Conservation (phyloP, 2,797 vertebrate genomes). For the Ispidina picta region DNA sequence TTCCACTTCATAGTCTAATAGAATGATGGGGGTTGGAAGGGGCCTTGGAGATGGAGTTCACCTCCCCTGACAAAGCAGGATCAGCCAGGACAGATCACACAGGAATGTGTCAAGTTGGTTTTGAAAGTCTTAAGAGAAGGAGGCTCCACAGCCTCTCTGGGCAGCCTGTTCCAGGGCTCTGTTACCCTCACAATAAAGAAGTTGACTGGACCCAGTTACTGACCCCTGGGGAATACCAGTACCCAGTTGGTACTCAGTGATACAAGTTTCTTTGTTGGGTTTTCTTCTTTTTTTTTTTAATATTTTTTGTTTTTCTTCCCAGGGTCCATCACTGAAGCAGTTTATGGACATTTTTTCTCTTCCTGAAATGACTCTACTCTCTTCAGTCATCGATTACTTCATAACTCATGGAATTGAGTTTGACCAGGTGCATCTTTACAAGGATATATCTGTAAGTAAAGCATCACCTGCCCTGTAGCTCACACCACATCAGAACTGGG, state of each 20-base stretch:
- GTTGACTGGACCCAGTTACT: too few species aligned
- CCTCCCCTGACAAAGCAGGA: too few species aligned
- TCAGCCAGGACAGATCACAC: too few species aligned
- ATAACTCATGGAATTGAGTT: constrained; percentile 81
- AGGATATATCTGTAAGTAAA: constrained; percentile 81
- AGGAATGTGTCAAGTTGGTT: too few species aligned
- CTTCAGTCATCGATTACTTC: constrained; percentile 84
- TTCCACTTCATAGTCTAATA: background rate
- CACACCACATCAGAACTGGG: background rate
- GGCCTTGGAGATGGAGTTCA: too few species aligned
- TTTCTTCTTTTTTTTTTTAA: background rate
- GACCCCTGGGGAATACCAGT: too few species aligned
- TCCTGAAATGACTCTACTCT: constrained; percentile 83
- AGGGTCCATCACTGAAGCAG: constrained; percentile 85
- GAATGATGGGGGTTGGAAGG: too few species aligned
- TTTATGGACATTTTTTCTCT: constrained; percentile 87
- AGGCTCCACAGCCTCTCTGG: too few species aligned
- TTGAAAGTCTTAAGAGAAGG: too few species aligned
- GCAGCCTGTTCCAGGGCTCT: too few species aligned
- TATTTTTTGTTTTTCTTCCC: background rate
- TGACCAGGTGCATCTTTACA: constrained; percentile 84
- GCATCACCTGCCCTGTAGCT: background rate
- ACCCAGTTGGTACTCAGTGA: background rate
- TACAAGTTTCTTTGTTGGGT: background rate
- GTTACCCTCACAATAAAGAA: too few species aligned